Percentiles rank a stretch among this genome's conserved stretches.
Evolutionary conservation across 2,797 vertebrate species (phyloP).

Genomic region (Microctenopoma stevenorrisi): DNA sequence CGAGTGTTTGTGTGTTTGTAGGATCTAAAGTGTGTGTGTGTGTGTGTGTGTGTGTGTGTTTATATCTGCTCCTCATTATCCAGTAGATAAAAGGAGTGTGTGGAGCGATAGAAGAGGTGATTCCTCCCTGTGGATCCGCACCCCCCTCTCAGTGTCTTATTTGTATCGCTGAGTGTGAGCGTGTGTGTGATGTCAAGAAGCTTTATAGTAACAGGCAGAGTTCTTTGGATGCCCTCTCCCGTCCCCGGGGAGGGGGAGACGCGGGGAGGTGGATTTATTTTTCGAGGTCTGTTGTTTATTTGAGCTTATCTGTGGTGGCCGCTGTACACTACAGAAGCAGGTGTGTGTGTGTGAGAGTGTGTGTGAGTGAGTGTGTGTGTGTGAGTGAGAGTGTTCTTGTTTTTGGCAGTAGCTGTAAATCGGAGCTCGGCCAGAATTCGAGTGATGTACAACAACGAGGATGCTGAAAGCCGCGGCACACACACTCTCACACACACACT

Average conservation of each 20-base stretch:
- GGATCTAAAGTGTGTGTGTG: constrained; percentile 1
- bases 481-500: not conserved
- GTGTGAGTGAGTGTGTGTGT: constrained; percentile 36
- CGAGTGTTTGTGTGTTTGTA: constrained; percentile 36
- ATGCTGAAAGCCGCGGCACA: constrained; percentile 62
- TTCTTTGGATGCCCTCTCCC: constrained; percentile 71
- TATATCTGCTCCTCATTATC: constrained; percentile 79
- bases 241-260: constrained; percentile 49
- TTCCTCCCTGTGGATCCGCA: constrained; percentile 72
- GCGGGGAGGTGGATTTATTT: constrained; percentile 69
- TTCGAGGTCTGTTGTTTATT: constrained; percentile 78
- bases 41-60: constrained; percentile 27
- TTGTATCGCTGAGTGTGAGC: constrained; percentile 54
- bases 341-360: constrained; percentile 54
- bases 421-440: constrained; percentile 61
- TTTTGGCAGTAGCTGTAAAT: constrained; percentile 73
- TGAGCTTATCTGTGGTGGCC: constrained; percentile 72
- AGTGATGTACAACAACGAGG: constrained; percentile 74
- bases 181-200: constrained; percentile 63
- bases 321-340: constrained; percentile 57
- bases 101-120: constrained; percentile 76
- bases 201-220: constrained; percentile 68
- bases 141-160: constrained; percentile 68
- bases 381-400: constrained; percentile 14
- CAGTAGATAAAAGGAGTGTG: constrained; percentile 80